Evolutionary conservation across 1,140 invertebrate genomes (phyloP), one percentile per base, ranked within the genome.

Genomic region (Gyrodactylus salaris): DNA sequence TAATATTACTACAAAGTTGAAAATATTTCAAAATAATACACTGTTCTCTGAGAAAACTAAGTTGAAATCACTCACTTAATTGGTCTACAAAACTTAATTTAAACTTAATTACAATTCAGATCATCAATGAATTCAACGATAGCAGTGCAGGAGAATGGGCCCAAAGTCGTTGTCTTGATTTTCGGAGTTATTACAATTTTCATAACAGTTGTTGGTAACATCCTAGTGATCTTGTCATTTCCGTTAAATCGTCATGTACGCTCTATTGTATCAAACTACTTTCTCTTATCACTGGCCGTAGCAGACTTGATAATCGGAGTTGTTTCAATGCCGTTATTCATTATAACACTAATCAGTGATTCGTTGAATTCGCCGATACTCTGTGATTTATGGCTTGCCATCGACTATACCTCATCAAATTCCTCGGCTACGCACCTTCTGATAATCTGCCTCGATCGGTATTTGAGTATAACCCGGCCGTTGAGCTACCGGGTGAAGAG

Each of bases 361-460:
- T 21, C 76, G 27, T 94, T 91, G 91, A 85, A 85, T 73, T 83
- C 96, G 74, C 89, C 87, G 72, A 86, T 89, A 76, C 85, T 94
- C 24, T 98, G 94, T 82, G 92, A 98, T 84, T 89, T 94, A 80
- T 98, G 95, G 85, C 94, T 98, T 78, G 91, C 91, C 7, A 89
- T 92, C 86, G 94, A 98, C 82, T 93, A 97, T 75, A 90, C 89
- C 75, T 93, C 89, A 80, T 95, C 91, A 78, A 98, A 94, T 26
- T 95, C 92, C 77, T 96, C 92, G 78, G 97, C 97, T 79, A 90
- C 97, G 83, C 96, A 86, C 84, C 85, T 99, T 77, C 90, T 96
- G 75, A 92, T 94, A 77, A 98, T 98, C 82, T 93, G 90, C 77
- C 89, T 96, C 81, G 92, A 97, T 85, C 89, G 93, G 91, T 96